Percentiles rank a stretch among this genome's conserved stretches.
phyloP scores from a whole-genome alignment of 1,140 invertebrate genomes.

The Drosophila lowei region DNA sequence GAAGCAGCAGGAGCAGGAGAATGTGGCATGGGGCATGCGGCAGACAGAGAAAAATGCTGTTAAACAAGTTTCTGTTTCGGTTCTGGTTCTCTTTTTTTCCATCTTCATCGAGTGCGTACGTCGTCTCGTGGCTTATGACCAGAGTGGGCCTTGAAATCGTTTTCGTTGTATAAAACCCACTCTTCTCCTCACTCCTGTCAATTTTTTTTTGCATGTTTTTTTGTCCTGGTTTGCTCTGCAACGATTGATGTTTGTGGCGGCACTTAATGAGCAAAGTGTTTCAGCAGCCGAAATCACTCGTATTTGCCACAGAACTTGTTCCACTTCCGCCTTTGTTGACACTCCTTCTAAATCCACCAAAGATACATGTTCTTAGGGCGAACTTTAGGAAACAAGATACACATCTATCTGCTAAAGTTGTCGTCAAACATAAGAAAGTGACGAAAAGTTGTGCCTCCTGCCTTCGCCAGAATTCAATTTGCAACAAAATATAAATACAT shows the following conservation, averaged over 20 bases:
- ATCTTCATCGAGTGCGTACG: constrained; percentile 32
- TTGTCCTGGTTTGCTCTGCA: constrained; percentile 30
- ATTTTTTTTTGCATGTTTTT: constrained; percentile 19
- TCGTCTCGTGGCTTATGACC: constrained; percentile 47
- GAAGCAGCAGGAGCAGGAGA: neutral
- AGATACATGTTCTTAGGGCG: neutral
- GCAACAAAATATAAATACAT: constrained; percentile 35
- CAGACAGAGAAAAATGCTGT: constrained; percentile 61
- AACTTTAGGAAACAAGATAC: too few relatives aligned
- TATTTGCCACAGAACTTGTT: constrained; percentile 7
- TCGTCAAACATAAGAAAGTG: constrained; percentile 40
- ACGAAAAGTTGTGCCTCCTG: constrained; percentile 27
- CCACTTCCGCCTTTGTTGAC: constrained; percentile 25
- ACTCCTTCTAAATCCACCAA: constrained; percentile 9
- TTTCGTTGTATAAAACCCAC: constrained; percentile 33
- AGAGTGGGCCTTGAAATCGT: constrained; percentile 42
- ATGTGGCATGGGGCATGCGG: neutral
- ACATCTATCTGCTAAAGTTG: constrained; percentile 11
- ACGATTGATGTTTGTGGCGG: constrained; percentile 47
- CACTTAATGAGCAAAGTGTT: constrained; percentile 68
- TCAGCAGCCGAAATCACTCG: constrained; percentile 14
- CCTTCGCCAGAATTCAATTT: constrained; percentile 56
- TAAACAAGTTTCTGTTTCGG: constrained; percentile 60
- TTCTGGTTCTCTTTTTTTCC: constrained; percentile 38
- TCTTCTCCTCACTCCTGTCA: constrained; percentile 10